Evolutionary conservation across 2,888 invertebrate genomes (phyloP).

Genomic region (Sarcophaga rosellei): DNA sequence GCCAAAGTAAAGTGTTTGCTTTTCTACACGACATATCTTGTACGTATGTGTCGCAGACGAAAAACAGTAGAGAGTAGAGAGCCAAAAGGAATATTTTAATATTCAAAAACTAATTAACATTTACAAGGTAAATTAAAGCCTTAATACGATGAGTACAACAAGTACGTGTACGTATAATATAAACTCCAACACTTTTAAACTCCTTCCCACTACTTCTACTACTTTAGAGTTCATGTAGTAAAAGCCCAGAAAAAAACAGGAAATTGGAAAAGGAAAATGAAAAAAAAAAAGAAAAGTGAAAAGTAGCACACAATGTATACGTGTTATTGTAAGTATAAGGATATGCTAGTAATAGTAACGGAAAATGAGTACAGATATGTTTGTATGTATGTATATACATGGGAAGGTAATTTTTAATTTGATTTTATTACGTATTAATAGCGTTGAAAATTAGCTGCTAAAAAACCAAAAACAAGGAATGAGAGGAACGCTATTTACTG

Average conservation of each 20-base stretch:
- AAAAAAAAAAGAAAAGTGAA: no score
- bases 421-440: constrained; percentile 38
- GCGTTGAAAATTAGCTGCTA: constrained; percentile 27
- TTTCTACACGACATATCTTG: not conserved
- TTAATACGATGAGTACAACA: no score
- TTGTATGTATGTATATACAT: not conserved
- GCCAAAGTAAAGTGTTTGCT: not conserved
- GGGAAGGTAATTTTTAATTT: constrained; percentile 16
- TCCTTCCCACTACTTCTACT: no score
- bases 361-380: no score
- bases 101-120: constrained; percentile 61
- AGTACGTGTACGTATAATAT: not conserved
- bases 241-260: no score
- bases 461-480: no score
- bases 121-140: constrained; percentile 42
- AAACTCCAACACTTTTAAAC: not conserved
- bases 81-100: constrained; percentile 46
- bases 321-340: no score
- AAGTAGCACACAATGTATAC: no score
- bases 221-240: no score
- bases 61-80: not conserved
- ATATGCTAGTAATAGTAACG: no score
- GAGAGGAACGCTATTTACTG: no score
- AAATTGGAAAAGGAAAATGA: no score
- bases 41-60: not conserved